phyloP scores from a whole-genome alignment of 2,797 vertebrate species.

The Rhinogobio ventralis region DNA sequence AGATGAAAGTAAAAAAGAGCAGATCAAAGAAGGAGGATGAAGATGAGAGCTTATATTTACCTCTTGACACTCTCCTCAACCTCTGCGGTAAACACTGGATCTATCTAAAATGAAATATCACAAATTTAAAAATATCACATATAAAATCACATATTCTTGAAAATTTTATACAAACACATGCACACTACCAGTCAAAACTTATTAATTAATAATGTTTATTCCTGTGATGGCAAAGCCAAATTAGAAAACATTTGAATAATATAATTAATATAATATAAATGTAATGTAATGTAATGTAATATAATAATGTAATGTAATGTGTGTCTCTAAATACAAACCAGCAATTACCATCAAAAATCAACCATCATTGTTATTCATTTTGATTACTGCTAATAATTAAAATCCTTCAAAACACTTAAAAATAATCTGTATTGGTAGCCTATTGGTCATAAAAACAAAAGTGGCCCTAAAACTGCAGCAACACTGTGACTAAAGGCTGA shows the following conservation, averaged over 20 bases:
- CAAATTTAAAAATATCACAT: neutral
- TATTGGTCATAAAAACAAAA: neutral
- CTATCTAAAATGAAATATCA: conserved; percentile 77
- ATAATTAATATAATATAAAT: no score
- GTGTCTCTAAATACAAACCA: neutral
- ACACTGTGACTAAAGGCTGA: neutral
- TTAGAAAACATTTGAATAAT: no score
- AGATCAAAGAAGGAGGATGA: conserved; percentile 16
- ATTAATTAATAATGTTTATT: no score
- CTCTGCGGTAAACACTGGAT: conserved; percentile 82
- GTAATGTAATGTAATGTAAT: no score
- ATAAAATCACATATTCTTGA: no score
- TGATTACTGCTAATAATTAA: neutral
- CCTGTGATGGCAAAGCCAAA: no score
- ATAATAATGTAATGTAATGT: neutral
- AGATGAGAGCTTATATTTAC: conserved; percentile 68
- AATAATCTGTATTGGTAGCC: no score
- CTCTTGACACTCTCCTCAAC: conserved; percentile 83
- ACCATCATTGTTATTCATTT: neutral
- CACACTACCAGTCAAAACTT: no score
- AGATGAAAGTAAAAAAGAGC: conserved; percentile 45
- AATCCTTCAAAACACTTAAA: no score
- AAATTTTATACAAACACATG: no score
- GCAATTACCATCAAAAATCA: neutral
- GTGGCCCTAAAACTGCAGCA: neutral